Base-by-base conservation (phyloP, 2,113 vertebrate genomes). In the Dasyurus viverrinus region DNA sequence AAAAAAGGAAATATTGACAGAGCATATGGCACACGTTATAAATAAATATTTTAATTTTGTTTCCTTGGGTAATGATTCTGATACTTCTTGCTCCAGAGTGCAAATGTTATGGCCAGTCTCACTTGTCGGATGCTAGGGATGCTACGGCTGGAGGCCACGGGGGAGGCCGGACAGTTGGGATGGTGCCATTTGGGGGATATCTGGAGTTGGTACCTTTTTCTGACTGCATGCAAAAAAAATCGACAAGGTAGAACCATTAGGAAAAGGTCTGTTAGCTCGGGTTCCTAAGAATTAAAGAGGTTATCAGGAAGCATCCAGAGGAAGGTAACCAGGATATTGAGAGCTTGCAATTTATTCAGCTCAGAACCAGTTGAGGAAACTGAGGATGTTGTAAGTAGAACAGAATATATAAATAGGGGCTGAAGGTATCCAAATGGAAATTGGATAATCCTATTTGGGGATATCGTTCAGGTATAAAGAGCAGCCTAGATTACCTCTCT, bases 11-110 rank as follows among this genome's bases (percentile, higher is more conserved):
- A 84, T 84, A 84, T 84, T 84, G 91, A 96, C 50, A 89, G 96
- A 97, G 89, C 97, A 97, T 97, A 97, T 97, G 97, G 96, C 93
- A 89, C 92, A 97, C 91, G 93, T 97, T 96, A 96, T 92, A 90
- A 93, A 94, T 95, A 96, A 97, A 96, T 97, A 96, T 96, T 93
- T 94, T 95, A 94, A 94, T 93, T 94, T 93, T 90, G 53, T 54
- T 76, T 94, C 93, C 94, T 94, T 60, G 52, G 93, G 90, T 93
- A 94, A 94, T 23, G 94, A 89, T 84, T 93, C 54, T 2, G 3
- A 90, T 53, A 24, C 90, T 89, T 97, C 94, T 90, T 89, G 93
- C 25, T 93, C 94, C 60, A 5, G 0, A 23, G 93, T 84, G 42
- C 90, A 46, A 93, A 94, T 46, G 90, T 93, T 52, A 95, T 0